Evolutionary conservation across 2,888 invertebrate species (phyloP).

Genomic region (Chloroclystis v-ata): DNA sequence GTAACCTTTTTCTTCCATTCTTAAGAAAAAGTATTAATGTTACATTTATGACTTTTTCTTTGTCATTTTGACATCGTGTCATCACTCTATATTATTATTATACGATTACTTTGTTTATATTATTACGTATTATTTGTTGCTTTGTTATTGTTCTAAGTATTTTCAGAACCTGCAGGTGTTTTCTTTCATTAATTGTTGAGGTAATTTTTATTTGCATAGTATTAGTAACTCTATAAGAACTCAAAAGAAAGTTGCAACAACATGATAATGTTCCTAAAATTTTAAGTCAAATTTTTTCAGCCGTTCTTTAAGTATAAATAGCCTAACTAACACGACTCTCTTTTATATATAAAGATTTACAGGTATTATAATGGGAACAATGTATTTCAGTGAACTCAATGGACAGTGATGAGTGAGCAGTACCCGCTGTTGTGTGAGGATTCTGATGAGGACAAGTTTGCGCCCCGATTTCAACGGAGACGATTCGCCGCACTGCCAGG

Average conservation of each 20-base stretch:
- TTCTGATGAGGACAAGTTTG: constrained; percentile 55
- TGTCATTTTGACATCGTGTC: constrained; percentile 17
- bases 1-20: no score
- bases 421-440: constrained; percentile 60
- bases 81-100: no score
- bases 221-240: no score
- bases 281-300: no score
- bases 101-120: no score
- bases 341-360: no score
- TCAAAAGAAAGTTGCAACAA: no score
- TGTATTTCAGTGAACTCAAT: constrained; percentile 36
- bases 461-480: constrained; percentile 40
- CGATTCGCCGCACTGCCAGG: constrained; percentile 37
- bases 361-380: no score
- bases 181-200: constrained; percentile 10
- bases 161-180: constrained; percentile 11
- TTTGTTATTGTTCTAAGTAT: constrained; percentile 9
- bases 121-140: neutral
- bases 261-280: no score
- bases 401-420: constrained; percentile 64
- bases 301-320: no score
- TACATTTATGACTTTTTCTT: neutral
- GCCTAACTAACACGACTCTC: no score
- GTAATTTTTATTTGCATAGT: constrained; percentile 1
- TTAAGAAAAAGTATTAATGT: neutral